Base-by-base conservation (phyloP, 1,140 invertebrate genomes). In the Phortica variegata region DNA sequence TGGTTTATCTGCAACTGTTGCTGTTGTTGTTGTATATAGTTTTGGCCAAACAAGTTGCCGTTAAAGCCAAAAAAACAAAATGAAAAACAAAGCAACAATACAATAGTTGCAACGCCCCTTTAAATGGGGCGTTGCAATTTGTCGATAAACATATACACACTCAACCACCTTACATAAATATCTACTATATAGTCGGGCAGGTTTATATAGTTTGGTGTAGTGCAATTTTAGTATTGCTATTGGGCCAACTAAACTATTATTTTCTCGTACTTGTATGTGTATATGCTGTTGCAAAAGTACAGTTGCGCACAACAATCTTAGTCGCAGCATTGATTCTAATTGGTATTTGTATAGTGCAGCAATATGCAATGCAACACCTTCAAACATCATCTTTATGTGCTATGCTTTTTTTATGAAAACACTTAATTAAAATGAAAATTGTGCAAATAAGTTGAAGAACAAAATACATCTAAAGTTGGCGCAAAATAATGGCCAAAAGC, bases 21-120 rank as follows among this genome's bases (percentile, higher is more conserved):
- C 54, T 49, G 51, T 48, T 51, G n/a, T n/a, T n/a, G n/a, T n/a
- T n/a, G n/a, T n/a, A n/a, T n/a, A n/a, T n/a, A n/a, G n/a, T 65
- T 56, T 59, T 34, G 63, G 54, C 63, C 63, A 66, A 66, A 68
- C 63, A 68, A 68, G 63, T 63, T 58, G 57, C 60, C 63, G 63
- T 65, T 68, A 60, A 33, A 16, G 45, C 43, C 44, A 60, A 51
- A 60, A 29, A 23, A 13, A 43, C 47, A 61, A 51, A 65, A 65
- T 65, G 62, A 66, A 66, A 61, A 55, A 65, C 62, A 65, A 65
- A 66, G 59, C 60, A 63, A 26, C 17, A 47, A 38, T 44, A 65
- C 63, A 68, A 68, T 68, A 69, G 63, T 65, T 69, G 63, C 54
- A 52, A 56, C 53, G 63, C 60, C 54, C 13, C 13, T 4, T 34